Evolutionary conservation across 2,888 invertebrate genomes (phyloP), one percentile per base, ranked within the genome.

Genomic region (Dicyrtomina minuta): DNA sequence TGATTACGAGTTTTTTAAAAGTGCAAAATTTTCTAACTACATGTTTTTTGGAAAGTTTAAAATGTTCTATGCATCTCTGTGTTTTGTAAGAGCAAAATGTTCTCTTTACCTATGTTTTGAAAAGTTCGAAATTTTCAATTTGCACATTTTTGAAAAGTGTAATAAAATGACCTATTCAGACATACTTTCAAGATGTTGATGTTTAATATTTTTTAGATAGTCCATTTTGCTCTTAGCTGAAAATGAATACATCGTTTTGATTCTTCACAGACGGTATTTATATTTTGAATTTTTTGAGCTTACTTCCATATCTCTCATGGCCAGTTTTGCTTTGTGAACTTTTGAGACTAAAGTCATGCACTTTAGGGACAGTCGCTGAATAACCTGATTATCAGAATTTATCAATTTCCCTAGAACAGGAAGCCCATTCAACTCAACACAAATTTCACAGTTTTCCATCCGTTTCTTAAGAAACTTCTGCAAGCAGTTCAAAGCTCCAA

Each of bases 351-450:
- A n/a, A 1, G 75, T 72, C 49, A 77, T 27, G 6, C 73, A 39
- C 71, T 77, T 77, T 68, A 77, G 64, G 41, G 72, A 53, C 55
- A 75, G 59, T 55, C 77, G 49, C 59, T 76, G 75, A 58, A 76
- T 70, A 1, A 76, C 70, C 24, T 59, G 49, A 66, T 76, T 58
- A 2, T 53, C 24, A n/a, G 70, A 72, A 60, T 68, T 67, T 43
- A 76, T 71, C 26, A 71, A 62, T 26, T 69, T 70, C 3, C 62
- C 53, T n/a, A 72, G 26, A 10, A 60, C 72, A 13, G 67, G 44
- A 13, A 75, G 49, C 12, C 74, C 76, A 24, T 69, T 72, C n/a
- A 76, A 26, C 10, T 72, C 66, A 12, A 73, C 71, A 46, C 72
- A 73, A 10, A 71, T 53, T 24, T 73, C 69, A 46, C 71, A 70